These are phyloP conservation scores for Amitus sp. DNA, from an alignment of 2,888 invertebrate species.

Conservation along the genomic window DNA sequence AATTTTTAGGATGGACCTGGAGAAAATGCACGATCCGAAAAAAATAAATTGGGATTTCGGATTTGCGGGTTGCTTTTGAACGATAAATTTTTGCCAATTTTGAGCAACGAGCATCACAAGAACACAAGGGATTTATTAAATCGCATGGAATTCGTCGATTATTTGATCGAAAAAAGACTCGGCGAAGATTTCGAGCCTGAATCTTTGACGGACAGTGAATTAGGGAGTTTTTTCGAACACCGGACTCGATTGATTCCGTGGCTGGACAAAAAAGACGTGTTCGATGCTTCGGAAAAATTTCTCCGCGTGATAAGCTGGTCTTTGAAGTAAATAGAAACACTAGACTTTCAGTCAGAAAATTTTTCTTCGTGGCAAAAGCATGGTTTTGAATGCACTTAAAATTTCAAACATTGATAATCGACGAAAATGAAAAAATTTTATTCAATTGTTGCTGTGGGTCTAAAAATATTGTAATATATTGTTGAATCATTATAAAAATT, in stretches of 20 bases:
- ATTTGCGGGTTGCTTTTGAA: neutral
- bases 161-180: constrained; percentile 29
- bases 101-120: constrained; percentile 36
- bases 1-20: neutral
- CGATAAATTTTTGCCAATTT: constrained; percentile 8
- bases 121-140: constrained; percentile 37
- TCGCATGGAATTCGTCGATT: constrained; percentile 26
- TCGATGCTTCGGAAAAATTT: constrained; percentile 37
- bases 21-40: neutral
- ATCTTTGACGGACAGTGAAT: constrained; percentile 15
- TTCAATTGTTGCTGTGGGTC: neutral
- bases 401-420: no score
- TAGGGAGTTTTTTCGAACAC: constrained; percentile 33
- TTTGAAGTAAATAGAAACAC: constrained; percentile 25
- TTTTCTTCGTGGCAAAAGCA: no score
- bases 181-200: neutral
- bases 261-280: constrained; percentile 34
- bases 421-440: no score
- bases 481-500: neutral
- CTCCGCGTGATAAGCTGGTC: constrained; percentile 37
- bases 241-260: constrained; percentile 38
- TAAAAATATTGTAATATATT: constrained; percentile 3
- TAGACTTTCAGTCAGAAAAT: no score
- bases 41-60: neutral
- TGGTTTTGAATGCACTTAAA: no score